Evolutionary conservation across 2,797 vertebrate species (phyloP), one percentile per base, ranked within the genome.

Genomic region (Channallabes apus): DNA sequence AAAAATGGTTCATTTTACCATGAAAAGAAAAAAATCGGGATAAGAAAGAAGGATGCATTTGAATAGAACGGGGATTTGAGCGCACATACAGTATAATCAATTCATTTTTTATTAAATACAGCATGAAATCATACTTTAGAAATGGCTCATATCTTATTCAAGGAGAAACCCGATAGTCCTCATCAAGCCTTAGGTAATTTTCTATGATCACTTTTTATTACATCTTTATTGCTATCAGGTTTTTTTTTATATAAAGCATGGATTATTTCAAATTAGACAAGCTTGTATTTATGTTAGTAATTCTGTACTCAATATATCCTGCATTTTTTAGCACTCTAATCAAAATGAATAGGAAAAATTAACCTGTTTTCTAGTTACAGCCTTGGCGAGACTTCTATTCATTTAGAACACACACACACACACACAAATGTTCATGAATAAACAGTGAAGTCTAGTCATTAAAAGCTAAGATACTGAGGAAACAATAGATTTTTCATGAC

Each of bases 401-500:
- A 54, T 46, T 56, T 29, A 20, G 4, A 6, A 77, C 73, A 75
- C 46, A 56, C 4, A 27, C 71, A 73, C 71, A 51, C 24, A 11
- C 22, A 46, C 15, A 72, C 24, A 61, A 24, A 59, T 14, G 22
- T 24, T 38, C 6, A 62, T 41, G 76, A 79, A 62, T 79, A 88
- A 88, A 73, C 59, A 59, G n/a, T 62, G 51, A 77, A 77, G 71
- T 46, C 61, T 64, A 87, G 83, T 87, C 81, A 85, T 84, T 88
- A 85, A 85, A 87, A 69, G 72, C 83, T 82, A 84, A 86, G 71
- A 85, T 24, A 69, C 29, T 80, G 83, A 69, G 83, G 78, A 89
- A 81, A 86, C 79, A 86, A 87, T 79, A 84, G 82, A 85, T 89
- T 78, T 87, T 88, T 88, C 83, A 80, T 80, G 86, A 82, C 82